These are phyloP conservation scores for Brachyptera risi DNA, from an alignment of 2,888 invertebrate species.

Conservation along the genomic window DNA sequence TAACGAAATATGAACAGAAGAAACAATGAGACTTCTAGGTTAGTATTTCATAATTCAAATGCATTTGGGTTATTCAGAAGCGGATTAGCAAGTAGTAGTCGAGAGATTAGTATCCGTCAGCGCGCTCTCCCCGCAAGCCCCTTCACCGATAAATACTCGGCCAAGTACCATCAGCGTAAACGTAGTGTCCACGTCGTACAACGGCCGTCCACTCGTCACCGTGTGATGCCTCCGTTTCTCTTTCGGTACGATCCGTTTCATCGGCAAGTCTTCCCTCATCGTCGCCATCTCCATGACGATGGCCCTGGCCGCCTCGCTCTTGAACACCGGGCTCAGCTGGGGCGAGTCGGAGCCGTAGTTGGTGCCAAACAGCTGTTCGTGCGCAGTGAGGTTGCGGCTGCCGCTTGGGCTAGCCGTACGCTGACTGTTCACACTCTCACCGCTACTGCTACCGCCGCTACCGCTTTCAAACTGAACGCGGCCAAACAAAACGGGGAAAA, in stretches of 20 bases:
- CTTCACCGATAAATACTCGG: no score
- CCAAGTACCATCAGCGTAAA: constrained; percentile 43
- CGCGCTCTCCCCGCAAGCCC: no score
- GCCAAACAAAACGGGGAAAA: constrained; percentile 24
- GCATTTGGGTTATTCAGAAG: no score
- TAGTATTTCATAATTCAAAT: no score
- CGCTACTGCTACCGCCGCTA: constrained; percentile 30
- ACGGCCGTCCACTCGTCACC: constrained; percentile 58
- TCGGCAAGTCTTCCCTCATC: constrained; percentile 28
- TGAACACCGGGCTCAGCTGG: constrained; percentile 75
- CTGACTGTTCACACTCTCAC: constrained; percentile 27
- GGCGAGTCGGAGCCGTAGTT: constrained; percentile 43
- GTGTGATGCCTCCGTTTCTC: constrained; percentile 85
- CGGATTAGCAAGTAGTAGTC: no score
- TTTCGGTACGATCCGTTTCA: constrained; percentile 61
- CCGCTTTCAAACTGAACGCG: constrained; percentile 29
- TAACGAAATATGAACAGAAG: no score
- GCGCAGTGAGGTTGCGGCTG: constrained; percentile 40
- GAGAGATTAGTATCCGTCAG: no score
- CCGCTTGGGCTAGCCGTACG: constrained; percentile 42
- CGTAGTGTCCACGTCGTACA: constrained; percentile 42
- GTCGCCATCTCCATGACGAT: constrained; percentile 75
- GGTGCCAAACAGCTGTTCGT: constrained; percentile 42
- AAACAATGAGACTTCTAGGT: no score
- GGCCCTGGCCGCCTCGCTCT: constrained; percentile 81